phyloP scores from a whole-genome alignment of 2,888 invertebrate species.

The Eupithecia pulchellata region DNA sequence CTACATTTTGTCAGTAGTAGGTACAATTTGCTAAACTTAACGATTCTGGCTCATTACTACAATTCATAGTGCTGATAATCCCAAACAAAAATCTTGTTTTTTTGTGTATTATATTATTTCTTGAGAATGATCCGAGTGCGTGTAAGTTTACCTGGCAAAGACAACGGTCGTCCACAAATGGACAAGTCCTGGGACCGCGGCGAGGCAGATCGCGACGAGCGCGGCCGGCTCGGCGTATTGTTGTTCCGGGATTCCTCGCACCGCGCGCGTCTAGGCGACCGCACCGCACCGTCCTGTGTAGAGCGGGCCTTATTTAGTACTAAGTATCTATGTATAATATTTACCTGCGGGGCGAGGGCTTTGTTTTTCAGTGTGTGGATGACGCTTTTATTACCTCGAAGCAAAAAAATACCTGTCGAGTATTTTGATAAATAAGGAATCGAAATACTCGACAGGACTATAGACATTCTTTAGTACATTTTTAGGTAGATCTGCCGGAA shows the following conservation, averaged over 20 bases:
- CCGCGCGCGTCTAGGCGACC: constrained; percentile 67
- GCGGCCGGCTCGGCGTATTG: constrained; percentile 59
- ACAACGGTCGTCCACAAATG: constrained; percentile 70
- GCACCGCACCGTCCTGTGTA: constrained; percentile 56
- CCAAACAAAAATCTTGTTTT: too few relatives aligned
- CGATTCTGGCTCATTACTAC: too few relatives aligned
- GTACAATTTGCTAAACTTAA: too few relatives aligned
- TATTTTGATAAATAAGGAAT: background rate
- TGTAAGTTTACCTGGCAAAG: constrained; percentile 65
- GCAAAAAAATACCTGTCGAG: background rate
- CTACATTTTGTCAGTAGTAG: too few relatives aligned
- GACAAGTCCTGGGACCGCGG: constrained; percentile 73
- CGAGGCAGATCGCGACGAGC: constrained; percentile 75
- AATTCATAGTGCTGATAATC: too few relatives aligned
- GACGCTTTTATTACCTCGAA: background rate
- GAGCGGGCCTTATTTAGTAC: constrained; percentile 22
- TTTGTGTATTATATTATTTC: too few relatives aligned
- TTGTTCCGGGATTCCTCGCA: constrained; percentile 60
- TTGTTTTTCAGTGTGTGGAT: background rate
- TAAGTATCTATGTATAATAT: background rate
- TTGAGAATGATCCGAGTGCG: background rate
- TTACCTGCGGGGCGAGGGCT: background rate
- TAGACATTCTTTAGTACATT: too few relatives aligned
- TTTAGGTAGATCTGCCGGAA: too few relatives aligned
- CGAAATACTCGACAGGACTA: background rate